These are phyloP conservation scores for Phasia obesa DNA, from an alignment of 2,888 invertebrate species.

Conservation along the genomic window DNA sequence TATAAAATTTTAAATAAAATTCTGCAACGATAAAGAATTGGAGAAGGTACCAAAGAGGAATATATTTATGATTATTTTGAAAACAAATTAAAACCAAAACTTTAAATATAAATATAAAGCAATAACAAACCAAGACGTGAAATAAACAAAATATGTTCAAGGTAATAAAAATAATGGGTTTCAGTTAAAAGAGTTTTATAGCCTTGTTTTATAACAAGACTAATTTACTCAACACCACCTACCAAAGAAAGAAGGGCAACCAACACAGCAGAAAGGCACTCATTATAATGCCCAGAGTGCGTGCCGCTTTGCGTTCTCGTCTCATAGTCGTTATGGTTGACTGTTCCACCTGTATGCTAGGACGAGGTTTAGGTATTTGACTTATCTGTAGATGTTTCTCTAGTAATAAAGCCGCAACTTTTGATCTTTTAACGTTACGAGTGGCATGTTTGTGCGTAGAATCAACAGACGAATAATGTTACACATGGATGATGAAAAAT, in stretches of 20 bases:
- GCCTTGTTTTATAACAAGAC: background rate
- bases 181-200: background rate
- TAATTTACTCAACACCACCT: constrained; percentile 81
- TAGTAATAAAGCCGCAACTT: constrained; percentile 92
- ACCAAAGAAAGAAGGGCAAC: constrained; percentile 98
- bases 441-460: constrained; percentile 12
- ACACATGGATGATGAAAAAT: constrained; percentile 44
- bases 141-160: too few species aligned
- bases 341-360: constrained; percentile 88
- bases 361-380: constrained; percentile 89
- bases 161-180: background rate
- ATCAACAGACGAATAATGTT: constrained; percentile 2
- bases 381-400: constrained; percentile 95
- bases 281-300: constrained; percentile 98
- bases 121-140: too few species aligned
- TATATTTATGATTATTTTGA: too few species aligned
- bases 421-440: constrained; percentile 85
- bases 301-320: constrained; percentile 93
- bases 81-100: too few species aligned
- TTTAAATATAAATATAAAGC: background rate
- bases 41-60: too few species aligned
- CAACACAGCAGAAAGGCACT: constrained; percentile 97
- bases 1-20: too few species aligned
- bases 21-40: too few species aligned
- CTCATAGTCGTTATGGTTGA: constrained; percentile 94